Conservation (phyloP, 2,888 invertebrate genomes). For the Chironomus tentans region DNA sequence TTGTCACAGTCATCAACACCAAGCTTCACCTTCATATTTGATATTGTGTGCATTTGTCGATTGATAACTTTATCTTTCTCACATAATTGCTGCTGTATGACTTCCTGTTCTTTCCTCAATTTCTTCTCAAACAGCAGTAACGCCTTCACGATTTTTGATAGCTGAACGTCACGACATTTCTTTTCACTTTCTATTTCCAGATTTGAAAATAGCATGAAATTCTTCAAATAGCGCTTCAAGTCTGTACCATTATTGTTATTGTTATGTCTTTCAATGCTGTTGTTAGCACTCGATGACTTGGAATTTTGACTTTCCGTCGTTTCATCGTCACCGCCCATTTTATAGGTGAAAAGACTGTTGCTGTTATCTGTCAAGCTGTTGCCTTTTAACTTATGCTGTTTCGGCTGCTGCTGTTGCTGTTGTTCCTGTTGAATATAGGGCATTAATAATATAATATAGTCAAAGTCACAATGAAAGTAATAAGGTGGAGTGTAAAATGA, state of each 20-base stretch:
- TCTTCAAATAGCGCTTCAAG: conserved; percentile 22
- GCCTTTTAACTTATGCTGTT: not conserved
- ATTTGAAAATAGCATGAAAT: conserved; percentile 24
- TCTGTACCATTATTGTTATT: conserved; percentile 5
- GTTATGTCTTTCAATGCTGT: conserved; percentile 14
- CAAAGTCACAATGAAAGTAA: too few species aligned
- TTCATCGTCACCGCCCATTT: conserved; percentile 22
- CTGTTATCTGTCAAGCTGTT: not conserved
- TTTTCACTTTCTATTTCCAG: conserved; percentile 39
- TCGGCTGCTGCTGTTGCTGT: not conserved
- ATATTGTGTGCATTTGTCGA: conserved; percentile 34
- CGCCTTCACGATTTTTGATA: conserved; percentile 41
- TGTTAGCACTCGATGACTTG: not conserved
- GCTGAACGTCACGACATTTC: conserved; percentile 38
- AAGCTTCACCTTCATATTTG: conserved; percentile 35
- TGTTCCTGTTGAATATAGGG: not conserved
- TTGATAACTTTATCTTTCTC: conserved; percentile 35
- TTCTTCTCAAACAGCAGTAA: conserved; percentile 40
- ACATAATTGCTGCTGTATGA: conserved; percentile 37
- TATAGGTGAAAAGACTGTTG: conserved; percentile 5
- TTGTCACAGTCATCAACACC: conserved; percentile 31
- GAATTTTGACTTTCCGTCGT: conserved; percentile 17
- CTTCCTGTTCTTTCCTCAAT: conserved; percentile 40
- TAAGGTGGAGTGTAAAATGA: too few species aligned
- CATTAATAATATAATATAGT: too few species aligned